Base-by-base conservation (phyloP, 2,113 vertebrate species). In the Irena cyanogastra region DNA sequence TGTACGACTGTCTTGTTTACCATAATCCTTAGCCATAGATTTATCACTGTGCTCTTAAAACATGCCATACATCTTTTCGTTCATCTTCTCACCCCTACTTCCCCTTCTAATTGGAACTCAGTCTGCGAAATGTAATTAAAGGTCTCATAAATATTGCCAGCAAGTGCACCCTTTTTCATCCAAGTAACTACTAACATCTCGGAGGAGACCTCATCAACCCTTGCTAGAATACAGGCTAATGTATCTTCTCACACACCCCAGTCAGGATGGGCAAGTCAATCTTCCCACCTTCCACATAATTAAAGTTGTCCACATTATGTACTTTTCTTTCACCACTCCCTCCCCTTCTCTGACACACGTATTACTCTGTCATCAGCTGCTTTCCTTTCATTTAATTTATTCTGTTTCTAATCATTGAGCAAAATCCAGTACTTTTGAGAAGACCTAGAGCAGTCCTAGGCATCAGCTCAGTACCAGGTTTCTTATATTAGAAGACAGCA, bases 41-140 rank as follows among this genome's bases (percentile, higher is more conserved):
- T 89, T 94, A 95, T 95, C 50, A 71, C 53, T 0, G 0, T 64
- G 82, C 41, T 92, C 70, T 93, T 65, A 93, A 89, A 27, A 45
- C 49, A 80, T n/a, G 33, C 82, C 59, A 30, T 63, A 85, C 63
- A 69, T 93, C 56, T 96, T 85, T 37, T 42, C 45, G 26, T 89
- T 41, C 52, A 13, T 82, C 26, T 60, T 71, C 27, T 50, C 20
- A 28, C 1, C 1, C 33, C 18, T 23, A 16, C 59, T 19, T 77
- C 80, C 39, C 39, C 21, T 93, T 92, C 76, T 97, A 97, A 96
- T 93, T 93, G 86, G 70, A 97, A 89, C 70, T 91, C 94, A 89
- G 87, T 66, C 92, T 96, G 70, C 42, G 80, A 97, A 94, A 90
- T 30, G 63, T 94, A 97, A 97, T 97, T 97, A 97, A 94, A 95